Evolutionary conservation across 2,888 invertebrate genomes (phyloP).

Genomic region (Drosophila stalkeri): DNA sequence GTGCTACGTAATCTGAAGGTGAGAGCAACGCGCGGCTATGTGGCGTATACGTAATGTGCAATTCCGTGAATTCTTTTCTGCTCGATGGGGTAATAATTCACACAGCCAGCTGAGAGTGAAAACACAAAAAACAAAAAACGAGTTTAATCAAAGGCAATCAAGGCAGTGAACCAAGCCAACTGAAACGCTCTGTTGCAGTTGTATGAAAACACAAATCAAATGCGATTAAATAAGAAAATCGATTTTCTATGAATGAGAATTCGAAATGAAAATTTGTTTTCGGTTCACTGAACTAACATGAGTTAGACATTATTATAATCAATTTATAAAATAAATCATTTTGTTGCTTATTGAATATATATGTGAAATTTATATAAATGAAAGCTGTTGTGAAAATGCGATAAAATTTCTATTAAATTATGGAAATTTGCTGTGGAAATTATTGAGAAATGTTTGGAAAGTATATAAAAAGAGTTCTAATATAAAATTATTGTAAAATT

Average conservation of each 20-base stretch:
- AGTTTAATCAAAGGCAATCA: constrained; percentile 31
- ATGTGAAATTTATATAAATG: not conserved
- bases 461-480: not conserved
- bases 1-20: not conserved
- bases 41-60: constrained; percentile 37
- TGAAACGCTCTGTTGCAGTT: not conserved
- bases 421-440: not conserved
- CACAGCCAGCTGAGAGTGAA: not conserved
- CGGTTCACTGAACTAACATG: not conserved
- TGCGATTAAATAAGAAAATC: constrained; percentile 9
- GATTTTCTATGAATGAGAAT: constrained; percentile 2
- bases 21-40: not conserved
- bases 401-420: too few relatives aligned
- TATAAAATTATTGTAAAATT: too few relatives aligned
- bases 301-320: not conserved
- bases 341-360: not conserved
- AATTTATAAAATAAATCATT: not conserved
- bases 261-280: constrained; percentile 2
- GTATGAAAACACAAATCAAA: constrained; percentile 12
- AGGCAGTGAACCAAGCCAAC: constrained; percentile 1
- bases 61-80: constrained; percentile 21
- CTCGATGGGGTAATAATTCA: constrained; percentile 14
- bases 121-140: not conserved
- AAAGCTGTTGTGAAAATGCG: not conserved
- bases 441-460: not conserved